Evolutionary conservation across 2,113 vertebrate genomes (phyloP), one percentile per base, ranked within the genome.

Genomic region (human (Homo sapiens)): DNA sequence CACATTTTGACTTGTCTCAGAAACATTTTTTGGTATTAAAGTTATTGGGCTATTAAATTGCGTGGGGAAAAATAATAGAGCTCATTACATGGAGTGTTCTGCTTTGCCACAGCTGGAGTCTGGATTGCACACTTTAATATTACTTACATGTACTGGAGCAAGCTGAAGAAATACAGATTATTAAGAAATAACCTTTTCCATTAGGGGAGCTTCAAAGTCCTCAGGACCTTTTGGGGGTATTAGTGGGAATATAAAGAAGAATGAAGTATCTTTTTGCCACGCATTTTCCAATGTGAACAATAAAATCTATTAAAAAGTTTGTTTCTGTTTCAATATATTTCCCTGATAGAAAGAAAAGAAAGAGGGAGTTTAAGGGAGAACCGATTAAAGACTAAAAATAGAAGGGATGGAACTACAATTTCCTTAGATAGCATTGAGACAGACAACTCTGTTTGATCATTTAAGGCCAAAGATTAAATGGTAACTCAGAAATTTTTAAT

Each of bases 11-110:
- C 95, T 86, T 97, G 92, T 90, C 72, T 90, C 85, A 32, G 48
- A 83, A 95, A 89, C 72, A 82, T 57, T 32, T 88, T 40, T 78
- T 83, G 23, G 22, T 72, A 83, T 96, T 93, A 82, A 97, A 97
- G 88, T 95, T 96, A 91, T 81, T 96, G 87, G 38, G 52, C 96
- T 97, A 96, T 98, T 97, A 98, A 98, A 98, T 89, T 82, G 72
- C 22, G 30, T 59, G 9, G 45, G 50, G 89, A 50, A 83, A 97
- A 97, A 83, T 96, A 97, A 97, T 48, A 64, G 92, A 96, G 48
- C 48, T 96, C 90, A 94, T 96, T 94, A 93, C 43, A 55, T 20
- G 52, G 35, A 76, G 22, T 23, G 8, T 85, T 93, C 72, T 25
- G 5, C n/a, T 90, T 87, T 92, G 70, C 66, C 88, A 64, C 84